phyloP scores from a whole-genome alignment of 37 sponge, comb jelly and placozoan species.

The Diacarnus erythraeanus region DNA sequence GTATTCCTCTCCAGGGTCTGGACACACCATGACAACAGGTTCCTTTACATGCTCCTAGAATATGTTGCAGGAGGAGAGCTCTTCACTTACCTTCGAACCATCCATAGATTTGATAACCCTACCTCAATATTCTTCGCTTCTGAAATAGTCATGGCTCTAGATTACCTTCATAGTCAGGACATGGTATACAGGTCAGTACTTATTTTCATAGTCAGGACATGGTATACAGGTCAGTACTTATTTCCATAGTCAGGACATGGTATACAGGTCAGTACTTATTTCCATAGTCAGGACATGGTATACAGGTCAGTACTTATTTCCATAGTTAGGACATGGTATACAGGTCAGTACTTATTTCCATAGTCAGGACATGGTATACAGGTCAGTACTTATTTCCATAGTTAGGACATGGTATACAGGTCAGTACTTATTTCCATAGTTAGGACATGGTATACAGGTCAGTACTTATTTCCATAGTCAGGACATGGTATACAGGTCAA shows the following conservation, averaged over 20 bases:
- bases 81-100: slow-evolving; percentile 89
- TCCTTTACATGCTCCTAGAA: slow-evolving; percentile 94
- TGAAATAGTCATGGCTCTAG: slow-evolving; percentile 92
- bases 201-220: slow-evolving; percentile 85
- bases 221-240: slow-evolving; percentile 88
- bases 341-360: slow-evolving; percentile 86
- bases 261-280: slow-evolving; percentile 87
- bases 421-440: slow-evolving; percentile 84
- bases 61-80: slow-evolving; percentile 92
- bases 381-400: slow-evolving; percentile 86
- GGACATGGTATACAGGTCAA: slow-evolving; percentile 83
- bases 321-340: slow-evolving; percentile 86
- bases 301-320: slow-evolving; percentile 87
- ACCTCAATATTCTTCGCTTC: slow-evolving; percentile 82
- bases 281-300: slow-evolving; percentile 83
- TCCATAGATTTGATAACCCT: slow-evolving; percentile 71
- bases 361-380: slow-evolving; percentile 80
- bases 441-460: slow-evolving; percentile 82
- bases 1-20: slow-evolving; percentile 46
- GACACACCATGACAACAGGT: slow-evolving; percentile 88
- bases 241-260: slow-evolving; percentile 81
- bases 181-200: slow-evolving; percentile 89
- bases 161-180: slow-evolving; percentile 83
- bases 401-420: slow-evolving; percentile 81
- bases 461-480: slow-evolving; percentile 83